These are phyloP conservation scores for Acrocyrtus sp. DNA, from an alignment of 2,888 invertebrate species.

Conservation along the genomic window DNA sequence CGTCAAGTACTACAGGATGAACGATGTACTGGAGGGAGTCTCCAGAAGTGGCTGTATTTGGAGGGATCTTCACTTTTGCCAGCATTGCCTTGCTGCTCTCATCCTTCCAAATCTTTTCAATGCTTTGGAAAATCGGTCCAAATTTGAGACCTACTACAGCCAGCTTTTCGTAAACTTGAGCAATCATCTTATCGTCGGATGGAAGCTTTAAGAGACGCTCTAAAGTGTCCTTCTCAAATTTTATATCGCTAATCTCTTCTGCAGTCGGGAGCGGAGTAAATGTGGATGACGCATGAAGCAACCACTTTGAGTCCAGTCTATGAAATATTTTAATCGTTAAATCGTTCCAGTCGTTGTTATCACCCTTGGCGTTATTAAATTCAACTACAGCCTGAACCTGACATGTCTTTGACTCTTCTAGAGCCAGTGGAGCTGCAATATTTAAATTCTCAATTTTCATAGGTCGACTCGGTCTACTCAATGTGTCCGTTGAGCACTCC, in stretches of 20 bases:
- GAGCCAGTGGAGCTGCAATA: slow-evolving; percentile 37
- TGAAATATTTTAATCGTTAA: slow-evolving; percentile 8
- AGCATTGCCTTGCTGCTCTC: neutral
- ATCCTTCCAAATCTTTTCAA: slow-evolving; percentile 20
- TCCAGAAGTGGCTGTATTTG: too few species aligned
- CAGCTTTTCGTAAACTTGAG: slow-evolving; percentile 32
- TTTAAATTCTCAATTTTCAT: slow-evolving; percentile 46
- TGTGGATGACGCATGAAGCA: neutral
- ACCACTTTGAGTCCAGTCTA: slow-evolving; percentile 5
- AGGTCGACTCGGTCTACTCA: slow-evolving; percentile 27
- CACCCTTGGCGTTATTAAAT: neutral
- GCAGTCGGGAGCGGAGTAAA: slow-evolving; percentile 5
- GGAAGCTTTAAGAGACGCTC: neutral
- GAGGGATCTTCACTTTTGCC: slow-evolving; percentile 9
- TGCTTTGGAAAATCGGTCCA: slow-evolving; percentile 33
- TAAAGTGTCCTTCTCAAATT: neutral
- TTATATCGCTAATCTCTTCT: neutral
- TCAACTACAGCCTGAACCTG: slow-evolving; percentile 17
- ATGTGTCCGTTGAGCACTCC: slow-evolving; percentile 10
- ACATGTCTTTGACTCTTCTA: slow-evolving; percentile 10
- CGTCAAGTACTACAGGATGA: slow-evolving; percentile 16
- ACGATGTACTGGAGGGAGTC: too few species aligned
- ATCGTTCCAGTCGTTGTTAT: slow-evolving; percentile 9
- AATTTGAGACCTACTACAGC: slow-evolving; percentile 31
- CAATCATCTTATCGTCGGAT: neutral